A percentile compares a stretch with the other conserved stretches of the same genome.
Conservation (phyloP, 2,888 invertebrate genomes). For the Orchestes rusci region DNA sequence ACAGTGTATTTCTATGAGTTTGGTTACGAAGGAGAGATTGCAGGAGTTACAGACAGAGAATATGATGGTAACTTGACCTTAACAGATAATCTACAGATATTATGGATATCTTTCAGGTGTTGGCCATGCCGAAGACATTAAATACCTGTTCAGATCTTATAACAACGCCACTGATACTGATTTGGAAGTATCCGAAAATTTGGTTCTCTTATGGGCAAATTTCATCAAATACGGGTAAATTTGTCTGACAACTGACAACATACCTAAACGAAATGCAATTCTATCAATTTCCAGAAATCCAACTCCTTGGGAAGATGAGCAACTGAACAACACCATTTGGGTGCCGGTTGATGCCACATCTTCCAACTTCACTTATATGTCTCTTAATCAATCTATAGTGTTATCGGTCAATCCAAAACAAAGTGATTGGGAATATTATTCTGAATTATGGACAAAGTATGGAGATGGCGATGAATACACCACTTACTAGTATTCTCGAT, state of each 20-base stretch:
- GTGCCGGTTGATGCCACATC: conserved; percentile 1
- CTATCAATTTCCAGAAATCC: too few relatives aligned
- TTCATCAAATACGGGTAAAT: conserved; percentile 10
- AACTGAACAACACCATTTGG: conserved; percentile 4
- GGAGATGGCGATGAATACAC: neutral
- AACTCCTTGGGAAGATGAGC: conserved; percentile 3
- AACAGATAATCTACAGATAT: too few relatives aligned
- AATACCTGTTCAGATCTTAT: too few relatives aligned
- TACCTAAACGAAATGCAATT: too few relatives aligned
- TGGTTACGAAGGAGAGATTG: conserved; percentile 7
- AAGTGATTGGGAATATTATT: conserved; percentile 5
- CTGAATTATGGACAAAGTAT: neutral
- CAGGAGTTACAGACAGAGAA: neutral
- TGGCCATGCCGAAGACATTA: conserved; percentile 10
- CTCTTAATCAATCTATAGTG: conserved; percentile 6
- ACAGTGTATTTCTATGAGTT: conserved; percentile 10
- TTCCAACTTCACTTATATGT: conserved; percentile 2
- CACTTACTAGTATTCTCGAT: conserved; percentile 3
- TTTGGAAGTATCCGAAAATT: too few relatives aligned
- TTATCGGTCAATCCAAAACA: conserved; percentile 2
- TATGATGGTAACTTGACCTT: too few relatives aligned
- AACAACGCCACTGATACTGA: neutral
- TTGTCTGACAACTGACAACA: too few relatives aligned
- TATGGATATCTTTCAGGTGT: conserved; percentile 4
- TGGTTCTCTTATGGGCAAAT: conserved; percentile 4